Base-by-base conservation (phyloP, 2,888 invertebrate species). In the Polylopha cassiicola region DNA sequence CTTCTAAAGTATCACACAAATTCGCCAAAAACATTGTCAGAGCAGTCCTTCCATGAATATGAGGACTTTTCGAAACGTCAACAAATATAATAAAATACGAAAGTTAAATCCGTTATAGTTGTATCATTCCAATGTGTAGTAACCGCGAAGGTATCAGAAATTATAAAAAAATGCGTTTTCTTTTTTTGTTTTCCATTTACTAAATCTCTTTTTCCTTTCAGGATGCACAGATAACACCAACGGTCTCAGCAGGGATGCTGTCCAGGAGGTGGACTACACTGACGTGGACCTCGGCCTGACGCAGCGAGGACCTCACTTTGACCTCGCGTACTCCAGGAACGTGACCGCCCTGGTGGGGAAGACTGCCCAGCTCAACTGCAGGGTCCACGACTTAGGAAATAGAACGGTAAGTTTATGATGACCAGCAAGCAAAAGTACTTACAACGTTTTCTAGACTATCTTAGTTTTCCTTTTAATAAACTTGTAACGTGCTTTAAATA, bases 321-420 rank as follows among this genome's bases (percentile, higher is more conserved):
- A 92, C 56, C 78, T 89, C 37, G 86, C 88, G 1, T 91, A 90
- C 44, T 91, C 92, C 18, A 90, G 88, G 55, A 93, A 93, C 61
- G 92, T 93, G 43, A 93, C 93, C 9, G 92, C 92, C 0, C 78
- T 93, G 8, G 92, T 93, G 6, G 93, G 92, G 16, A 92, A 92
- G 73, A 92, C 91, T 2, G 91, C 92, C 2, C 89, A 91, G 59
- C 84, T 93, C 44, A 91, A 89, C 70, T 93, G 93, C 82, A 87
- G 92, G 47, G 91, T 93, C 9, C 89, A 90, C 56, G 92, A 92
- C 66, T 87, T 93, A 47, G 92, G 92, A 22, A 92, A 93, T 59
- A 87, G 91, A 73, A 92, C 92, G 81, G 93, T 93, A 60, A 87
- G 89, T 46, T 3, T 0, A 18, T 18, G n/a, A 24, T 37, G 8